A percentile compares a stretch with the other conserved stretches of the same genome.
Evolutionary conservation across 2,888 invertebrate genomes (phyloP).

Genomic region (Seira ritae): DNA sequence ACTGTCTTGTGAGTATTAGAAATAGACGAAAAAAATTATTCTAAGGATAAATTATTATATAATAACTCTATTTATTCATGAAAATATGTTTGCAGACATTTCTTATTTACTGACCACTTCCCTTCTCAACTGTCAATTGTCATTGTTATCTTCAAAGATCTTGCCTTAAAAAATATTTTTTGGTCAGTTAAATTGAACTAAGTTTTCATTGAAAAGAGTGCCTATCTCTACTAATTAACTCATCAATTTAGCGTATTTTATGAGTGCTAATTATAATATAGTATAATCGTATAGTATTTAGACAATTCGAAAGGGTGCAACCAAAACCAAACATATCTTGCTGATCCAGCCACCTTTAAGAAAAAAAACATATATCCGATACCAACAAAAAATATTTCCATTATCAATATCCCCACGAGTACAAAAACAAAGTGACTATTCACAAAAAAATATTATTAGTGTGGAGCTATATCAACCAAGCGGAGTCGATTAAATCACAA

Average conservation of each 20-base stretch:
- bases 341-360: not conserved
- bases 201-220: constrained; percentile 10
- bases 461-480: too few species aligned
- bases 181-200: not conserved
- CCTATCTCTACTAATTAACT: not conserved
- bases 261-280: too few species aligned
- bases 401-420: too few species aligned
- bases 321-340: not conserved
- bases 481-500: too few species aligned
- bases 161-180: not conserved
- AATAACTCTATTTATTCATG: not conserved
- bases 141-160: not conserved
- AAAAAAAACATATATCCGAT: too few species aligned
- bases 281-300: not conserved
- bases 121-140: too few species aligned
- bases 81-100: not conserved
- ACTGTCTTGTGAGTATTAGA: constrained; percentile 18
- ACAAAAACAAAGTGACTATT: too few species aligned
- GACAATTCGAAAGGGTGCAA: not conserved
- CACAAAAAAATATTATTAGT: too few species aligned
- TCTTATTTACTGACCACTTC: not conserved
- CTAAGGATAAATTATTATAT: not conserved
- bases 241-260: not conserved
- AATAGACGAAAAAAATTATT: too few species aligned
- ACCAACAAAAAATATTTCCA: too few species aligned